Conservation (phyloP, 2,797 vertebrate genomes). For the Platalea minor region DNA sequence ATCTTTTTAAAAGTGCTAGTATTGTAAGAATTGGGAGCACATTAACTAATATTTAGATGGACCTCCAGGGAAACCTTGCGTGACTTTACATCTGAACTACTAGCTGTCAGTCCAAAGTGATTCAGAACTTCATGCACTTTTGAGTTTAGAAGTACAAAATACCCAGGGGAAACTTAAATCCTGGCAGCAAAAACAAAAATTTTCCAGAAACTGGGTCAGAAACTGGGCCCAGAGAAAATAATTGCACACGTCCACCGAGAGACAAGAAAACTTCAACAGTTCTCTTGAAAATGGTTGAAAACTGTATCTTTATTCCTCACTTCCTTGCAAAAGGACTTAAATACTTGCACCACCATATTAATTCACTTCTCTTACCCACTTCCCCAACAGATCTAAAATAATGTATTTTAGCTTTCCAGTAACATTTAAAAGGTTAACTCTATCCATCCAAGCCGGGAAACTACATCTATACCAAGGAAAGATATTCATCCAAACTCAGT, state of each 20-base stretch:
- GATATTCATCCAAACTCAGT: background rate
- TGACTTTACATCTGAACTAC: background rate
- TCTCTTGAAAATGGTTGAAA: background rate
- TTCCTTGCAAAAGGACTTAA: background rate
- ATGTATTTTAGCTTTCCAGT: background rate
- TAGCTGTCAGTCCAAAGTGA: background rate
- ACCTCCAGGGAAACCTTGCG: background rate
- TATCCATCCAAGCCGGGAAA: background rate
- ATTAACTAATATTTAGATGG: background rate
- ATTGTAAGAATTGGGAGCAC: background rate
- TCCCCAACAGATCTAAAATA: background rate
- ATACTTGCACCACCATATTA: background rate
- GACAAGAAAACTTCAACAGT: background rate
- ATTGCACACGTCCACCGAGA: background rate
- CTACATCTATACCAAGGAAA: background rate
- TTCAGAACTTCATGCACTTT: background rate
- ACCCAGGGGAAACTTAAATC: background rate
- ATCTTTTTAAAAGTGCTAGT: background rate
- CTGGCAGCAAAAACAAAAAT: background rate
- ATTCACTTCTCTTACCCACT: background rate
- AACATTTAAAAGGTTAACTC: background rate
- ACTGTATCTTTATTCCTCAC: background rate
- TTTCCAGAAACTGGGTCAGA: background rate
- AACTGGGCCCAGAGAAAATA: background rate
- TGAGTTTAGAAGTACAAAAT: background rate